Percentiles rank a stretch among this genome's conserved stretches.
Conservation (phyloP, 2,113 vertebrate species). For the Piaya cayana region DNA sequence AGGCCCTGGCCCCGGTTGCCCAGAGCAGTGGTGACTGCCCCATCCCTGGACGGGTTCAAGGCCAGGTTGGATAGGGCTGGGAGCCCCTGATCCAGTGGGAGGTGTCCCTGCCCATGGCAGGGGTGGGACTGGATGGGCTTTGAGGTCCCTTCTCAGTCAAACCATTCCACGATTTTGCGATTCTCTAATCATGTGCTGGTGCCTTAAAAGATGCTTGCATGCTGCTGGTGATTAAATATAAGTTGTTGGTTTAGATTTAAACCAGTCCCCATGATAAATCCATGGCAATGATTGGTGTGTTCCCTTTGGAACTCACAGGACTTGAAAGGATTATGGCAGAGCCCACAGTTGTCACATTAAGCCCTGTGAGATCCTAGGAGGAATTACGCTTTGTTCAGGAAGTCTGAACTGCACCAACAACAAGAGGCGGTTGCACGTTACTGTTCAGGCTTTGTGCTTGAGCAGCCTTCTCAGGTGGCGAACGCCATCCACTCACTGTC, state of each 20-base stretch:
- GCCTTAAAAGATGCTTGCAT: neutral
- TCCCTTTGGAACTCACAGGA: neutral
- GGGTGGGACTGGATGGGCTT: too few relatives aligned
- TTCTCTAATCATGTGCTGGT: neutral
- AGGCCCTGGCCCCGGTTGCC: too few relatives aligned
- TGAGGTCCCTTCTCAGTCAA: too few relatives aligned
- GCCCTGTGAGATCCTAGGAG: neutral
- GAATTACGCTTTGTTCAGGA: neutral
- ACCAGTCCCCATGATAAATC: neutral
- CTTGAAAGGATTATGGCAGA: neutral
- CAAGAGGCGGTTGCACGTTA: neutral
- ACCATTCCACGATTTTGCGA: too few relatives aligned
- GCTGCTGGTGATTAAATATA: neutral
- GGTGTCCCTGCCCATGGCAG: too few relatives aligned
- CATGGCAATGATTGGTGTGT: neutral
- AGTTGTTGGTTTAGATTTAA: neutral
- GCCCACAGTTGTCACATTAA: neutral
- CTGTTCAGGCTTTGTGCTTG: neutral
- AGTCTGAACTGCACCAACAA: neutral
- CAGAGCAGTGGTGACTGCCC: too few relatives aligned
- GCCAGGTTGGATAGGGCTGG: too few relatives aligned
- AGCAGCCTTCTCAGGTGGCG: neutral
- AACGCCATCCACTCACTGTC: neutral
- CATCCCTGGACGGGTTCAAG: too few relatives aligned
- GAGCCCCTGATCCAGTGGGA: too few relatives aligned